Evolutionary conservation across 2,888 invertebrate species (phyloP), one percentile per base, ranked within the genome.

Genomic region (Periphyllus acericola): DNA sequence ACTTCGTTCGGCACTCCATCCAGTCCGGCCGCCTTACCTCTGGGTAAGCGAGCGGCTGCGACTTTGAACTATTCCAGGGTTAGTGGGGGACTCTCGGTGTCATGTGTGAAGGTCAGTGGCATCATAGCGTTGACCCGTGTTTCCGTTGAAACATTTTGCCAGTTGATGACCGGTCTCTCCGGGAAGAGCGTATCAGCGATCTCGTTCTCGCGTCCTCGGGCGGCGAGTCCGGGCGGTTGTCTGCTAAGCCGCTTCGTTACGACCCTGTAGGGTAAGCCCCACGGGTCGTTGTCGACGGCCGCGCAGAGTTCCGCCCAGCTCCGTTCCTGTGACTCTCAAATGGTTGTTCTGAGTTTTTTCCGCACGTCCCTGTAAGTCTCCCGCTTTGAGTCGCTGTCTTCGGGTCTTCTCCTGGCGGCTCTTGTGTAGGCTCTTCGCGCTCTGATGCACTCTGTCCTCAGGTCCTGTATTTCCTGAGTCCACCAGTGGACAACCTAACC

Each of bases 1-100:
- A 81, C 36, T n/a, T 66, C 40, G 40, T 81, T 66, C 2, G 81
- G 68, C 0, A 81, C 8, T 1, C 81, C 81, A 17, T 81, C 81
- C 0, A 40, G 81, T 1, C 81, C 81, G 0, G 68, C 1, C 17
- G 81, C 81, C 29, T 81, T 81, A 4, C 66, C 66, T n/a, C 14
- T n/a, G 0, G 68, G 68, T 11, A 81, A 68, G 0, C 40, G 19
- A 17, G 29, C 32, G 3, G 55, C 60, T 9, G 71, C 71, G 6
- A 11, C 32, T 9, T 32, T 32, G 14, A 71, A 32, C 14, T 71
- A 32, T 71, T 71, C 71, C 32, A 8, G 29, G 1, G 71, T 71
- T 1, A 71, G 71, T 1, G 71, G 8, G 8, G 32, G 32, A 1
- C 1, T 3, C 29, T 32, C 71, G 11, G 11, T 32, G 29, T 71